Base-by-base conservation (phyloP, 1,140 invertebrate species). In the Saxidomus purpurata region DNA sequence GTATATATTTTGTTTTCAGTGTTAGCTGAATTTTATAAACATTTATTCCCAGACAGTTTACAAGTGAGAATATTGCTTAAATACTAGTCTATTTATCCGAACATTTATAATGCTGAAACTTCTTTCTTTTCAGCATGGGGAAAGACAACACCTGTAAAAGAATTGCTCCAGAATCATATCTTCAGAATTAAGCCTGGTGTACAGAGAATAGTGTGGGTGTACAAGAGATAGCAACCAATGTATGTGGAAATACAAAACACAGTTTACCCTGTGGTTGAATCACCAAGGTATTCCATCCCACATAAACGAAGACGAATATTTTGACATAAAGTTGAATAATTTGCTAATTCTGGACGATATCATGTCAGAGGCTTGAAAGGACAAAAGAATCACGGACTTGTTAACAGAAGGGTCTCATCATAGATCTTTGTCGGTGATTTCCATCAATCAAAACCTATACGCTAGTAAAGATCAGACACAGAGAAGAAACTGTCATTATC, bases 151-250 rank as follows among this genome's bases (percentile, higher is more conserved):
- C 19, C 43, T n/a, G n/a, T n/a, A n/a, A n/a, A 79, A 79, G 76
- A 79, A 4, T 22, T 79, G 43, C 22, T 79, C 9, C 76, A 47
- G 38, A 6, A 79, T 25, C 38, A 79, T 4, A 15, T 8, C 43
- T 8, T 8, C 4, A 79, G 38, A 9, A 79, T 79, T 34, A 3
- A 79, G 25, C 76, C 76, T n/a, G 43, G 40, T 8, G 11, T 79
- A 6, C 38, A 85, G 34, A 47, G 81, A 67, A 85, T 89, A 22
- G n/a, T 82, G 38, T 89, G 87, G 80, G 49, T 89, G 4, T 89
- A 82, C 61, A 89, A 83, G 83, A n/a, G 82, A 43, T 85, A 81
- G 74, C 81, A 89, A 43, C 80, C 87, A 9, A 36, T 88, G 22
- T 84, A 83, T 69, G 71, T 55, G 19, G 49, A 77, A 13, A 80